Conservation (phyloP, 1,140 invertebrate species). For the Luehdorfia chinensis region DNA sequence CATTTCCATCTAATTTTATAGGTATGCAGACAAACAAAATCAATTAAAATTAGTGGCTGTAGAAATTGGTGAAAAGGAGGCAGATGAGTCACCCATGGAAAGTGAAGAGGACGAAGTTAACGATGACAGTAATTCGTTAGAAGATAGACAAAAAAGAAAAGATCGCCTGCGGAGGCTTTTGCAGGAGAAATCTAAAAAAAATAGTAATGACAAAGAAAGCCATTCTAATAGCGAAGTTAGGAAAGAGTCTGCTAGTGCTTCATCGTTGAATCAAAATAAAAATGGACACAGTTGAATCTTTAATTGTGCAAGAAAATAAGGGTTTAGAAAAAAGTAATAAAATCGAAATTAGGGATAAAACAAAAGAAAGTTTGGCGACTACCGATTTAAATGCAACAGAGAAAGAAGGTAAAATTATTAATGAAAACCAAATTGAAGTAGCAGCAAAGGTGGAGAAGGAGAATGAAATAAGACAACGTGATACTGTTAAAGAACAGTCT, state of each 20-base stretch:
- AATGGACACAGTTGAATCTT: too few relatives aligned
- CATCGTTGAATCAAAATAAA: constrained; percentile 7
- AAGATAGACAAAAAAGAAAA: constrained; percentile 57
- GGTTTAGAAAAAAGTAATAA: too few relatives aligned
- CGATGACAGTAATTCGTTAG: constrained; percentile 37
- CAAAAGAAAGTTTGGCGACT: too few relatives aligned
- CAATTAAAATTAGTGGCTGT: constrained; percentile 57
- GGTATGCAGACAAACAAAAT: constrained; percentile 61
- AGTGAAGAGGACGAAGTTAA: constrained; percentile 53
- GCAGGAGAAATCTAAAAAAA: constrained; percentile 48
- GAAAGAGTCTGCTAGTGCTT: not conserved
- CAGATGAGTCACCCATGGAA: constrained; percentile 61
- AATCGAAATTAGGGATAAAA: too few relatives aligned
- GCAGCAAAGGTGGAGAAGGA: too few relatives aligned
- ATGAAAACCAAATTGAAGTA: too few relatives aligned
- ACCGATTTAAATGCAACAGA: too few relatives aligned
- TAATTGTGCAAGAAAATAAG: too few relatives aligned
- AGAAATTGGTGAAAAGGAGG: constrained; percentile 68
- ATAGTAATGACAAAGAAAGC: constrained; percentile 14
- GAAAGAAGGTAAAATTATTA: too few relatives aligned
- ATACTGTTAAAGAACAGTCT: not conserved
- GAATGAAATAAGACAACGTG: too few relatives aligned
- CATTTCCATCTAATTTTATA: too few relatives aligned
- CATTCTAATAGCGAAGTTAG: constrained; percentile 9
- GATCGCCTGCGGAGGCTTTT: constrained; percentile 48